Conservation (phyloP, 2,888 invertebrate genomes). For the Nomada fucata region DNA sequence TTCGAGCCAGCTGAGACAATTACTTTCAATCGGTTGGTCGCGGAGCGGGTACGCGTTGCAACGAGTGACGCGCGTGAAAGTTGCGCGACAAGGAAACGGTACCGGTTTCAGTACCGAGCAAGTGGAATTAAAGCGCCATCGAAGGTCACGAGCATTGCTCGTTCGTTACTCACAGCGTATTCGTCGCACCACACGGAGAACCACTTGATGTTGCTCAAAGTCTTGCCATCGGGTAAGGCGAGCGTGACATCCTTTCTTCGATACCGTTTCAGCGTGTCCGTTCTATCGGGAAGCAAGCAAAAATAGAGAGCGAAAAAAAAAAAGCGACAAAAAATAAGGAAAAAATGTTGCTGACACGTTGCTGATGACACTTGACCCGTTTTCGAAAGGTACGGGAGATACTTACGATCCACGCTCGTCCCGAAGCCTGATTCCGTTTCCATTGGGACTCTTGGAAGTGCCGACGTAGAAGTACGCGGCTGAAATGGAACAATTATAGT, state of each 20-base stretch:
- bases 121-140: constrained; percentile 34
- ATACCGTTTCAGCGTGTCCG: constrained; percentile 91
- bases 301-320: background rate
- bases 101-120: constrained; percentile 61
- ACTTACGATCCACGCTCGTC: constrained; percentile 92
- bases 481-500: constrained; percentile 80
- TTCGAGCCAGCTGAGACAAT: constrained; percentile 26
- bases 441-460: constrained; percentile 88
- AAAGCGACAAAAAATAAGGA: background rate
- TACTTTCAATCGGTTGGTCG: constrained; percentile 44
- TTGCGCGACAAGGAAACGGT: constrained; percentile 65
- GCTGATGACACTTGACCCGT: no score
- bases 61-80: constrained; percentile 68
- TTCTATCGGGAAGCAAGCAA: constrained; percentile 81
- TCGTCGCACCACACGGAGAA: constrained; percentile 97
- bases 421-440: constrained; percentile 89
- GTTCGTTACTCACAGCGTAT: constrained; percentile 89
- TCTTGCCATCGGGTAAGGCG: constrained; percentile 94
- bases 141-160: constrained; percentile 67
- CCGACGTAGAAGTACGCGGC: constrained; percentile 97
- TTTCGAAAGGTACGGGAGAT: no score
- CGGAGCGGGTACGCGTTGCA: background rate
- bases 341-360: background rate
- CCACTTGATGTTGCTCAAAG: constrained; percentile 93
- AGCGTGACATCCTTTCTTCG: constrained; percentile 93